These are phyloP conservation scores for Ganaspis sp. DNA, from an alignment of 1,140 invertebrate genomes.

Conservation along the genomic window DNA sequence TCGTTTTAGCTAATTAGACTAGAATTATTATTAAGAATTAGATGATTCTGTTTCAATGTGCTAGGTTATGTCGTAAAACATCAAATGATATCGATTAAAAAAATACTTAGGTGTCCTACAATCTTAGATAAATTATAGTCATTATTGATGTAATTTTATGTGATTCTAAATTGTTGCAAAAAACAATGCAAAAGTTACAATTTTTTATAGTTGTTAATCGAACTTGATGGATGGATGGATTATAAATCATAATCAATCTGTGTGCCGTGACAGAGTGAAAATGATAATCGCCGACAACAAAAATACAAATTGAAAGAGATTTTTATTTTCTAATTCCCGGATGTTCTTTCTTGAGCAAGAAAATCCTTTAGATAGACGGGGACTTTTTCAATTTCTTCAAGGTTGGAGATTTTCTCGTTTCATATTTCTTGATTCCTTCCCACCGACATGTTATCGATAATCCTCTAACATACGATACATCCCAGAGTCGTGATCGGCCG, in stretches of 20 bases:
- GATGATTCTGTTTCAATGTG: too few relatives aligned
- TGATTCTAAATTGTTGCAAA: too few relatives aligned
- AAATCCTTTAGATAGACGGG: background rate
- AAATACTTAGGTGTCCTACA: too few relatives aligned
- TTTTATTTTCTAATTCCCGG: background rate
- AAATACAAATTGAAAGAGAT: background rate
- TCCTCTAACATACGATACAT: conserved; percentile 54
- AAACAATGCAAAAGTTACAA: too few relatives aligned
- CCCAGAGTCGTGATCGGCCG: conserved; percentile 36
- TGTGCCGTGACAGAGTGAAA: background rate
- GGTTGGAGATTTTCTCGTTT: conserved; percentile 21
- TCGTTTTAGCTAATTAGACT: too few relatives aligned
- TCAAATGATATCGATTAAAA: too few relatives aligned
- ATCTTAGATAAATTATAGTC: too few relatives aligned
- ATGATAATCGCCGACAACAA: background rate
- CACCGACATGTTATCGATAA: conserved; percentile 54
- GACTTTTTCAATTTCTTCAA: conserved; percentile 24
- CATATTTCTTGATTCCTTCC: conserved; percentile 28
- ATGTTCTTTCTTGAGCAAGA: background rate
- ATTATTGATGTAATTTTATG: too few relatives aligned
- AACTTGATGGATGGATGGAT: background rate
- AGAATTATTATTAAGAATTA: too few relatives aligned
- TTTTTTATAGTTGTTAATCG: too few relatives aligned
- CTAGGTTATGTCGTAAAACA: too few relatives aligned
- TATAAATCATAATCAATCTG: background rate